phyloP scores from a whole-genome alignment of 2,797 vertebrate genomes.

The Nothura maculosa region DNA sequence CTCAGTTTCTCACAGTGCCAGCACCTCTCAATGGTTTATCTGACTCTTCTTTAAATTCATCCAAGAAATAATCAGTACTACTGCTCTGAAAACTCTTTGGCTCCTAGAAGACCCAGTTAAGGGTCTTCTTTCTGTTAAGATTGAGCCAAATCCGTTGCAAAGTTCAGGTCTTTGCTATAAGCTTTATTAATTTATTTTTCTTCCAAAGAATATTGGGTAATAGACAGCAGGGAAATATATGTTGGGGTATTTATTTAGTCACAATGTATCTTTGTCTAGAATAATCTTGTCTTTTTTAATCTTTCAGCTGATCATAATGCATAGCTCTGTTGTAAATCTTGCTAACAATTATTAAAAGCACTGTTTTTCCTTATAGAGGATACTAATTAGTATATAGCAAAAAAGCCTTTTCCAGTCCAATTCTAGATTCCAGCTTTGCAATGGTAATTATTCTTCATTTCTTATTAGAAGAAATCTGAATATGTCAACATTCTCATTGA shows the following conservation, averaged over 20 bases:
- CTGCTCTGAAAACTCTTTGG: not conserved
- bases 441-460: constrained; percentile 50
- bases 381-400: constrained; percentile 42
- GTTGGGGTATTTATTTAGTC: constrained; percentile 32
- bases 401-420: constrained; percentile 27
- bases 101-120: not conserved
- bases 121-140: constrained; percentile 57
- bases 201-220: constrained; percentile 50
- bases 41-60: not conserved
- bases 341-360: constrained; percentile 9
- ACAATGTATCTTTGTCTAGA: constrained; percentile 31
- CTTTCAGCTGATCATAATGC: constrained; percentile 39
- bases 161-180: not conserved
- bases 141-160: constrained; percentile 12
- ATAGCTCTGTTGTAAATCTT: constrained; percentile 13
- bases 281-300: constrained; percentile 46
- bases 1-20: not conserved
- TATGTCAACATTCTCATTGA: constrained; percentile 55
- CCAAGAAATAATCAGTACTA: not conserved
- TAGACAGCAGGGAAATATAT: constrained; percentile 19
- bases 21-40: not conserved
- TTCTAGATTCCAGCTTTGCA: constrained; percentile 44
- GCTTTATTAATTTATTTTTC: constrained; percentile 37
- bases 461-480: constrained; percentile 49
- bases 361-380: not conserved